These are phyloP conservation scores for Lophius americanus DNA, from an alignment of 2,797 vertebrate species.

Conservation along the genomic window DNA sequence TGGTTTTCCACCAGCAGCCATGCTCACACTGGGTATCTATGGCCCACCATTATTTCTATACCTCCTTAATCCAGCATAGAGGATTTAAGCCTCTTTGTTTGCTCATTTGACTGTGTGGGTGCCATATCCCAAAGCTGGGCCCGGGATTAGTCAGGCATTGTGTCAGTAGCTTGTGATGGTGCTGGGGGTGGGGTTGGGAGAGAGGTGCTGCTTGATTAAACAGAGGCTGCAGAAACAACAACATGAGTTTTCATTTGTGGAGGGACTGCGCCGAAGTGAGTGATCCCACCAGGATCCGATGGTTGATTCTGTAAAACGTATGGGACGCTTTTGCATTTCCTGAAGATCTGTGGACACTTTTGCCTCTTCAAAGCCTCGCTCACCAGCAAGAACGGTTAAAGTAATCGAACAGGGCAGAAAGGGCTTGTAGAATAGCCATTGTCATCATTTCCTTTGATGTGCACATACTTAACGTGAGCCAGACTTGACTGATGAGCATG, in stretches of 20 bases:
- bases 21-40: conserved; percentile 47
- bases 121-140: conserved; percentile 58
- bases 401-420: conserved; percentile 47
- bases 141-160: conserved; percentile 66
- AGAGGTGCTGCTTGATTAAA: conserved; percentile 41
- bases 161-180: conserved; percentile 64
- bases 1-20: conserved; percentile 21
- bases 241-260: conserved; percentile 9
- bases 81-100: conserved; percentile 74
- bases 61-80: conserved; percentile 66
- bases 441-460: conserved; percentile 71
- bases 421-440: conserved; percentile 56
- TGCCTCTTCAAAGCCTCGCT: not conserved
- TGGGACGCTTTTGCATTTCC: conserved; percentile 23
- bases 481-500: conserved; percentile 59
- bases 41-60: conserved; percentile 53
- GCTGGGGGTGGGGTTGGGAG: conserved; percentile 15
- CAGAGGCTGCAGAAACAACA: conserved; percentile 47
- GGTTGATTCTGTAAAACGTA: conserved; percentile 24
- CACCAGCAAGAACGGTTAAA: conserved; percentile 48
- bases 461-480: conserved; percentile 66
- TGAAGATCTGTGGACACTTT: conserved; percentile 47
- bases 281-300: conserved; percentile 10
- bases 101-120: conserved; percentile 75
- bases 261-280: conserved; percentile 17